Evolutionary conservation across 2,888 invertebrate genomes (phyloP), one percentile per base, ranked within the genome.

Genomic region (Platynereis dumerilii): DNA sequence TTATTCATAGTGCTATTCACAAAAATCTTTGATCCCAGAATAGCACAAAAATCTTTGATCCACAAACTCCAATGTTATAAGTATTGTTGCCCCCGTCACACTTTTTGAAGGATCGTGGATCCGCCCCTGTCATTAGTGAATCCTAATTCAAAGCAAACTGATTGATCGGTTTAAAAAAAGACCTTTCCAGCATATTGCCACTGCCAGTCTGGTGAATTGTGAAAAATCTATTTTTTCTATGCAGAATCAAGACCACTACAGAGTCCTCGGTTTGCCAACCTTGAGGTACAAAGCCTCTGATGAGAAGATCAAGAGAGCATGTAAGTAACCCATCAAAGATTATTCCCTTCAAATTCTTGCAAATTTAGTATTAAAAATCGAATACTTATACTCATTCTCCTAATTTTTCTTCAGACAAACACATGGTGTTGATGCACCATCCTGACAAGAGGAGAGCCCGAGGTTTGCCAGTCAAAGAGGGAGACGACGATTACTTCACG

Each of bases 391-490:
- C 12, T 34, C 48, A n/a, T 17, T 0, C n/a, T 44, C 29, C 42
- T 24, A 64, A 26, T 65, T 53, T 39, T 15, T 24, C 67, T 69
- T 39, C 77, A 89, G 90, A 90, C 76, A 88, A 90, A 70, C 91
- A 89, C 80, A 92, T 92, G 85, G 94, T 96, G 57, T 86, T 99
- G 60, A 91, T 91, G 78, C 98, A 99, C 83, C 99, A 99, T 86
- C 99, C 99, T 0, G 99, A 99, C 83, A 99, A 99, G 85, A 89
- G 98, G 76, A 76, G 80, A 61, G 95, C 95, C 2, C 93, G 95
- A 84, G 92, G 93, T 73, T 89, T 94, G 42, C 89, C 91, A 69
- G 89, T 91, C 2, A 79, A 81, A 56, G 96, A 96, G 75, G 93
- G 95, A 78, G 86, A 87, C 64, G 83, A 82, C 70, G 98, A 98